Base-by-base conservation (phyloP, 2,888 invertebrate species). In the Drosophila heteroneura region DNA sequence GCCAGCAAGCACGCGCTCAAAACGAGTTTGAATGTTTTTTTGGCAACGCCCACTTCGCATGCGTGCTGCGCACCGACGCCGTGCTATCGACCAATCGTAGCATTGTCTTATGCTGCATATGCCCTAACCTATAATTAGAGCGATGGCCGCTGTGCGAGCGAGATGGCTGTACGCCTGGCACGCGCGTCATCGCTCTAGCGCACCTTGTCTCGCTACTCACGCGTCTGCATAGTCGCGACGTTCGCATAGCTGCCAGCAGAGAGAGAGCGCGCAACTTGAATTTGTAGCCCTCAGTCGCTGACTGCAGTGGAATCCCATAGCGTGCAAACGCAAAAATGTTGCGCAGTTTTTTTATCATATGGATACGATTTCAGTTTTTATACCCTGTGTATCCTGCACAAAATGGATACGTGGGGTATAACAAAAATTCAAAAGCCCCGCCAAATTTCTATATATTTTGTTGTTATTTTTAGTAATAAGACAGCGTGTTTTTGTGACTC, bases 41-140 rank as follows among this genome's bases (percentile, higher is more conserved):
- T 72, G 56, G 73, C 64, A 63, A 85, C 91, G 91, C 91, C 92
- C 91, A 16, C 81, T 41, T 74, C 77, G 78, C 65, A 74, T 81
- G 65, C 68, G 64, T 73, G 70, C 60, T 69, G 70, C 35, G 72
- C 73, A 70, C 41, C 68, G 69, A 66, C 62, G 51, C 39, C 51
- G 0, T 51, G 35, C 39, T 53, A 58, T 70, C 76, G 77, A 84
- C 92, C 92, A 92, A 92, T 92, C 83, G 82, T 56, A 75, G 49
- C 28, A 37, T 74, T 83, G 83, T 79, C 61, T 80, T 83, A 70
- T 77, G 70, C 72, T 33, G 49, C 28, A 39, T 35, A 30, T 52
- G 41, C 63, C 32, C 77, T 84, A 92, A 92, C 92, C 92, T 92
- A 91, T 92, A 92, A 92, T 92, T 92, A 92, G 76, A 86, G 92